Evolutionary conservation across 2,113 vertebrate species (phyloP).

Genomic region (Casuarius casuarius): DNA sequence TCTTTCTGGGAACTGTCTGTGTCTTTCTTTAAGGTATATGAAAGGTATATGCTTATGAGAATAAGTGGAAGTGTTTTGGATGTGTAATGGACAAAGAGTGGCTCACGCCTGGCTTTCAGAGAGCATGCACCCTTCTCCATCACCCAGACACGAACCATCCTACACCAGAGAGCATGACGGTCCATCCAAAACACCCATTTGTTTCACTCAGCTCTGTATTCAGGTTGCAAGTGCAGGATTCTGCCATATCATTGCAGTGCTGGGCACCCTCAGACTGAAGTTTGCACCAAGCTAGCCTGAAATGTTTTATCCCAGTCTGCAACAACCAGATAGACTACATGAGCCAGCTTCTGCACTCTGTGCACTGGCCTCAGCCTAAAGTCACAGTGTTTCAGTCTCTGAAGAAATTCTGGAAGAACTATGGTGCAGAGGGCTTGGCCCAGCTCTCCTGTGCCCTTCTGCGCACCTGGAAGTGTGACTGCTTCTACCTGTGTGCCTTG

Average conservation of each 20-base stretch:
- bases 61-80: background rate
- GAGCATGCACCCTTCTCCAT: background rate
- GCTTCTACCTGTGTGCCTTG: background rate
- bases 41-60: background rate
- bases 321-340: fast-evolving
- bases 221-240: background rate
- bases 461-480: background rate
- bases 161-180: background rate
- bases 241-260: background rate
- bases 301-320: fast-evolving
- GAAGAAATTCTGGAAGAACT: background rate
- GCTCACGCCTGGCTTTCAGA: background rate
- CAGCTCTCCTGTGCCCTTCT: background rate
- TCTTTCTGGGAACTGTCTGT: background rate
- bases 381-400: fast-evolving
- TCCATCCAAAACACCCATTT: background rate
- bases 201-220: background rate
- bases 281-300: background rate
- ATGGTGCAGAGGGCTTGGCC: background rate
- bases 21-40: background rate
- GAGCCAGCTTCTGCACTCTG: background rate
- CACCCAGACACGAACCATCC: background rate
- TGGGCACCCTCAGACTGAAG: background rate
- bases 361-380: background rate
- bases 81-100: background rate